Percentiles rank a stretch among this genome's conserved stretches.
These are phyloP conservation scores for Phallusia fumigata DNA, from an alignment of 23 tunicate genomes.

Conservation along the genomic window DNA sequence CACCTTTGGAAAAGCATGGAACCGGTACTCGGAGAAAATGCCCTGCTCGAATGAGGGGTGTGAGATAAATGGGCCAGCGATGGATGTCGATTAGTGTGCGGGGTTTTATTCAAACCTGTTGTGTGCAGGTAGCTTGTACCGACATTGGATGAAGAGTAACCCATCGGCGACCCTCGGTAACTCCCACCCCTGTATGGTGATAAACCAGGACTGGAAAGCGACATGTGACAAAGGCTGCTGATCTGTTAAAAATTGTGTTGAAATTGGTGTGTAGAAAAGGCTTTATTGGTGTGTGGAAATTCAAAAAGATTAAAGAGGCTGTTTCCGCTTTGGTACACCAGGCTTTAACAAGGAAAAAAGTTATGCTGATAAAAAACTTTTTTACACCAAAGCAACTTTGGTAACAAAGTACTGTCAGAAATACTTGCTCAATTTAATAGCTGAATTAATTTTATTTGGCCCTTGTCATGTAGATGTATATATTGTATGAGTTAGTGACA, in stretches of 20 bases:
- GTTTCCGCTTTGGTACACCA: too few relatives aligned
- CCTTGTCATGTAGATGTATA: too few relatives aligned
- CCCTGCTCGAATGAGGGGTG: slow-evolving; percentile 81
- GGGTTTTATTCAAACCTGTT: slow-evolving; percentile 65
- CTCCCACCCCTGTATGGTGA: slow-evolving; percentile 68
- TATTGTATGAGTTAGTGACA: too few relatives aligned
- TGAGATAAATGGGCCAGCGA: slow-evolving; percentile 65
- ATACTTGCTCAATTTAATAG: too few relatives aligned
- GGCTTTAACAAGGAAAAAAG: too few relatives aligned
- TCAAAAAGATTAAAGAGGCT: too few relatives aligned
- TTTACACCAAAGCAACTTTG: too few relatives aligned
- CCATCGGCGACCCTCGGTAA: slow-evolving; percentile 63
- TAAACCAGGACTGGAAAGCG: slow-evolving; percentile 77
- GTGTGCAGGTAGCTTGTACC: slow-evolving; percentile 21
- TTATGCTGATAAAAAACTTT: too few relatives aligned
- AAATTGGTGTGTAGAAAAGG: too few relatives aligned
- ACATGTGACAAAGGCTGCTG: slow-evolving; percentile 68
- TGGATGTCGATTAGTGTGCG: slow-evolving; percentile 59
- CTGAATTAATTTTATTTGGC: too few relatives aligned
- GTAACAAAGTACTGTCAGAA: too few relatives aligned
- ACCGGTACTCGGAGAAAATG: slow-evolving; percentile 67
- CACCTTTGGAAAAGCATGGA: slow-evolving; percentile 70
- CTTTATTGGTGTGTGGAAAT: too few relatives aligned
- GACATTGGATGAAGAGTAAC: slow-evolving; percentile 14
- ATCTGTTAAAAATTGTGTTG: slow-evolving; percentile 21